Conservation (phyloP, 2,888 invertebrate species). For the Ramazzottius varieornatus region DNA sequence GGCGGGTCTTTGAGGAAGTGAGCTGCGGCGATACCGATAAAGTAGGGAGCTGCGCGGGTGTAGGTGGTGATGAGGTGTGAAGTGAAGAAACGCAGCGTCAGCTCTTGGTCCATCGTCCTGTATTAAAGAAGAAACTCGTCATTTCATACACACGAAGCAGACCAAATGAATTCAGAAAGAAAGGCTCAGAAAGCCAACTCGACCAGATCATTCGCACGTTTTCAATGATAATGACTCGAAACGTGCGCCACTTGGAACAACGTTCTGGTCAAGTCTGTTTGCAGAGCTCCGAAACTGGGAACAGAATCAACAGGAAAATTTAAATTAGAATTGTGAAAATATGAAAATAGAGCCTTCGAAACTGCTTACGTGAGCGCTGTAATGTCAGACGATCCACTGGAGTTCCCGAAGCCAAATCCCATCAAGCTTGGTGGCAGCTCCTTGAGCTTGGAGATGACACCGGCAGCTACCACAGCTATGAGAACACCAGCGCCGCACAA, state of each 20-base stretch:
- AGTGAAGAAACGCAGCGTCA: not conserved
- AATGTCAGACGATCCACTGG: no score
- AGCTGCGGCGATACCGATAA: not conserved
- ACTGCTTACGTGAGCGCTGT: no score
- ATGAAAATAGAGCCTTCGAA: no score
- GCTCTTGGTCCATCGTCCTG: not conserved
- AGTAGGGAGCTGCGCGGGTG: not conserved
- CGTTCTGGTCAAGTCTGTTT: no score
- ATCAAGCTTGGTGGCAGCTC: not conserved
- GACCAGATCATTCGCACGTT: no score
- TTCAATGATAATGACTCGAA: no score
- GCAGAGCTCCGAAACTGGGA: no score
- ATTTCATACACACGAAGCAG: not conserved
- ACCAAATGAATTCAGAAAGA: no score
- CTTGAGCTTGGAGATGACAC: not conserved
- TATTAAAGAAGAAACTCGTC: not conserved
- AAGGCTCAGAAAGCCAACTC: no score
- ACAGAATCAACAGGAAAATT: no score
- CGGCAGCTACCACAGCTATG: not conserved
- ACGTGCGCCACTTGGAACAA: no score
- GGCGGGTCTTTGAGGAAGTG: not conserved
- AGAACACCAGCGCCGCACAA: not conserved
- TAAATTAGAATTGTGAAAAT: no score
- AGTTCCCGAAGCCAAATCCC: not conserved
- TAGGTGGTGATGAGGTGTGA: not conserved